Evolutionary conservation across 2,888 invertebrate genomes (phyloP).

Genomic region (Stenotaenia linearis): DNA sequence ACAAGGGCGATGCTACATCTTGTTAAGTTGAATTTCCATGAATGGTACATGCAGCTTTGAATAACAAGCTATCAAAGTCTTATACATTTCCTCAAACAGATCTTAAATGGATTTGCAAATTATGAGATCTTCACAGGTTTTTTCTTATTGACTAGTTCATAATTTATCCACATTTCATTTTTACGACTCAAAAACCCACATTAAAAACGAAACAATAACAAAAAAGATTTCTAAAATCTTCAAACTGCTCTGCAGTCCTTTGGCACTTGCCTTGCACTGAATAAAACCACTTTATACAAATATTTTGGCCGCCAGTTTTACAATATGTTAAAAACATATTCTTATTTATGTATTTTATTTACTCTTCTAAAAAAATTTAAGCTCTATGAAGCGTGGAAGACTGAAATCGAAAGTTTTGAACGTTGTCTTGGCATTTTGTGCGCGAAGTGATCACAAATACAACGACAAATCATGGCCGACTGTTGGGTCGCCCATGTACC

Average conservation of each 20-base stretch:
- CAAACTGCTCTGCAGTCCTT: not conserved
- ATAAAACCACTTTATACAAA: not conserved
- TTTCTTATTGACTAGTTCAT: not conserved
- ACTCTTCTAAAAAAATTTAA: no score
- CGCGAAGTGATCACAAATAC: not conserved
- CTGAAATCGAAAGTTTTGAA: not conserved
- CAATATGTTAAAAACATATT: not conserved
- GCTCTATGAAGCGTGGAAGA: not conserved
- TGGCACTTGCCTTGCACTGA: not conserved
- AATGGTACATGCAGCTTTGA: not conserved
- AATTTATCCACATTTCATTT: not conserved
- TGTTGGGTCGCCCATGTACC: conserved; percentile 5
- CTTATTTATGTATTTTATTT: not conserved
- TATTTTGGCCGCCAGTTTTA: not conserved
- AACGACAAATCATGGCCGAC: not conserved
- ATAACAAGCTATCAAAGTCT: not conserved
- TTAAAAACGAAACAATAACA: not conserved
- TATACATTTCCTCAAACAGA: not conserved
- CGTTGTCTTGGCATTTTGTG: not conserved
- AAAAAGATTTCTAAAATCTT: not conserved
- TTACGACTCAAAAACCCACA: not conserved
- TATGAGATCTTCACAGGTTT: not conserved
- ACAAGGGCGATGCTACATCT: not conserved
- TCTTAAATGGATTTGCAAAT: not conserved
- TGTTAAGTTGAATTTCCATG: not conserved